A percentile compares a stretch with the other conserved stretches of the same genome.
phyloP scores from a whole-genome alignment of 2,888 invertebrate genomes.

The Diarsia rubi region DNA sequence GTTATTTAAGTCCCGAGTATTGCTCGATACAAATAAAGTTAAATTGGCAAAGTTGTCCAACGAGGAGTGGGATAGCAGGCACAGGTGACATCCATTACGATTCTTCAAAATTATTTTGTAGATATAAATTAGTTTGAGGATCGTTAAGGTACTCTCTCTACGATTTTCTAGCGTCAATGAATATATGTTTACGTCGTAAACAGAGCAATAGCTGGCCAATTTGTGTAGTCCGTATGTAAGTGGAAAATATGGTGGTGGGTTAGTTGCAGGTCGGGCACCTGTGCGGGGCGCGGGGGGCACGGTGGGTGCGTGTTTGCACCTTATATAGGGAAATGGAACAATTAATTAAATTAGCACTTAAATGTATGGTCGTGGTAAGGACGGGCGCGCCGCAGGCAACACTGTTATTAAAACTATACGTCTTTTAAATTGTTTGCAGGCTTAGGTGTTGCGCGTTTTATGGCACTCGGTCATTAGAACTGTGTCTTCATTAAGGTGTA shows the following conservation, averaged over 20 bases:
- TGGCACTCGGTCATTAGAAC: conserved; percentile 34
- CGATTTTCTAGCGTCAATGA: conserved; percentile 54
- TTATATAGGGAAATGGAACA: conserved; percentile 86
- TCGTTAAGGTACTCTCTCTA: conserved; percentile 63
- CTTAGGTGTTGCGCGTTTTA: conserved; percentile 60
- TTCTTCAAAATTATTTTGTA: conserved; percentile 79
- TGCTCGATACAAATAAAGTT: conserved; percentile 88
- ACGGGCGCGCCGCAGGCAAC: conserved; percentile 69
- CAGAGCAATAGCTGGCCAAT: conserved; percentile 78
- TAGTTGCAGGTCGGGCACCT: conserved; percentile 63
- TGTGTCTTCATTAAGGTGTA: conserved; percentile 10
- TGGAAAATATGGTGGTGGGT: conserved; percentile 84
- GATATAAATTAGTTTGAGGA: conserved; percentile 78
- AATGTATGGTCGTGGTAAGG: conserved; percentile 77
- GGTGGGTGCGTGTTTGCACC: conserved; percentile 70
- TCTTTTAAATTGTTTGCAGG: conserved; percentile 72
- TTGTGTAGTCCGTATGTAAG: conserved; percentile 79
- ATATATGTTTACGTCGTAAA: conserved; percentile 72
- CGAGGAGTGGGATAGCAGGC: conserved; percentile 71
- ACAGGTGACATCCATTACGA: conserved; percentile 84
- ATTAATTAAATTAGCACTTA: conserved; percentile 89
- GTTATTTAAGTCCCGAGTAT: conserved; percentile 85
- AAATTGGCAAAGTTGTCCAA: conserved; percentile 88
- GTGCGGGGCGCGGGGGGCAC: conserved; percentile 25
- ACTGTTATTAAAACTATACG: conserved; percentile 86